phyloP scores from a whole-genome alignment of 2,888 invertebrate genomes.

The Drosophila sordidapex region DNA sequence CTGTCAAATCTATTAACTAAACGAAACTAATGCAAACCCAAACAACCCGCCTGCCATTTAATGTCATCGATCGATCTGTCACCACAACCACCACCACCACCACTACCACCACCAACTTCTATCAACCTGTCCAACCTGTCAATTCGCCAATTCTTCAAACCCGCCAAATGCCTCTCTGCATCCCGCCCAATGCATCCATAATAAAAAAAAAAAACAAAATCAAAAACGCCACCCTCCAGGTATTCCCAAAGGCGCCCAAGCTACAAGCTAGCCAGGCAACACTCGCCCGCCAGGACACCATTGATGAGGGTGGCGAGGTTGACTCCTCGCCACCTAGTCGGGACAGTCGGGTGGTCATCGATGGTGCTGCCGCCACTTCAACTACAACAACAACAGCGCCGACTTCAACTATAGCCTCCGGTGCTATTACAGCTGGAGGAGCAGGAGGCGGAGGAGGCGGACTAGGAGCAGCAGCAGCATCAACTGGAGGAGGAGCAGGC shows the following conservation, averaged over 20 bases:
- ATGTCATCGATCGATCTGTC: constrained; percentile 38
- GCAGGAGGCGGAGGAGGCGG: constrained; percentile 1
- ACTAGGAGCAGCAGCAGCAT: background rate
- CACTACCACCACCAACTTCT: constrained; percentile 18
- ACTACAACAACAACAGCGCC: constrained; percentile 22
- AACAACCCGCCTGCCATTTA: constrained; percentile 31
- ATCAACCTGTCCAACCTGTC: constrained; percentile 47
- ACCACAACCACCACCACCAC: constrained; percentile 5
- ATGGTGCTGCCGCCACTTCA: constrained; percentile 82
- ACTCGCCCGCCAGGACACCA: constrained; percentile 90
- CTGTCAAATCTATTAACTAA: constrained; percentile 7
- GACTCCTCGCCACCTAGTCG: constrained; percentile 85
- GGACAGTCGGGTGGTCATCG: constrained; percentile 85
- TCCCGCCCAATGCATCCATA: constrained; percentile 60
- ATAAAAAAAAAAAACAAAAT: constrained; percentile 1
- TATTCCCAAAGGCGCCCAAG: constrained; percentile 90
- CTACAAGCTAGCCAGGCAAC: constrained; percentile 86
- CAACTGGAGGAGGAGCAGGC: background rate
- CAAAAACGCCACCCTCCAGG: constrained; percentile 81
- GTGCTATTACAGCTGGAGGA: background rate
- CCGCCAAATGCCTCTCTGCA: constrained; percentile 34
- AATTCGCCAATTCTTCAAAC: constrained; percentile 16
- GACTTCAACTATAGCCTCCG: background rate
- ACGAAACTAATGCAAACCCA: constrained; percentile 32
- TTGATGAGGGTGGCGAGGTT: constrained; percentile 89